Percentiles rank a stretch among this genome's conserved stretches.
phyloP scores from a whole-genome alignment of 2,113 vertebrate genomes.

The Aplodontia rufa region DNA sequence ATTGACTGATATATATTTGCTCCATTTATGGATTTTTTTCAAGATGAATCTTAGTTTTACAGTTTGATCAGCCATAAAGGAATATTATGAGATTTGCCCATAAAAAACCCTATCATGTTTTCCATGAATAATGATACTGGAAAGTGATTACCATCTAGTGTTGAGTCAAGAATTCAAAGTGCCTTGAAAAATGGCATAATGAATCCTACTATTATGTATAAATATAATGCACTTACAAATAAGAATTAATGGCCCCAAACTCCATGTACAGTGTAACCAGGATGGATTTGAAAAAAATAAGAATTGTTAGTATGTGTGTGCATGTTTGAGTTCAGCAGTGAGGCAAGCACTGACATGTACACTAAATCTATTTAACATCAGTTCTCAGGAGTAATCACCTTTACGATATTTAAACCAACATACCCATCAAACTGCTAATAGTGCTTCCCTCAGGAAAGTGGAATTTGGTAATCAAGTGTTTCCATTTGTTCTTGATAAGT shows the following conservation, averaged over 20 bases:
- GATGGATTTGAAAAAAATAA: not conserved
- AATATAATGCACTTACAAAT: too few relatives aligned
- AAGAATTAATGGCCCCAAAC: too few relatives aligned
- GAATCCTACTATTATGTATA: too few relatives aligned
- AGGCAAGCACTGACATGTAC: not conserved
- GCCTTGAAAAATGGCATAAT: too few relatives aligned
- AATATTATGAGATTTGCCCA: not conserved
- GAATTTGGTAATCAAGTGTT: not conserved
- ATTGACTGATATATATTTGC: not conserved
- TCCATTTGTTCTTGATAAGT: not conserved
- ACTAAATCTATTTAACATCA: not conserved
- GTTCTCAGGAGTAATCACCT: not conserved
- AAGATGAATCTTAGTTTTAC: not conserved
- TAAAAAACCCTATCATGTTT: not conserved
- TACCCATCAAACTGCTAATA: not conserved
- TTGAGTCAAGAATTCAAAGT: not conserved
- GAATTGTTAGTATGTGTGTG: not conserved
- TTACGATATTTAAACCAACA: slow-evolving; percentile 6
- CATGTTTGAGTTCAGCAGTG: not conserved
- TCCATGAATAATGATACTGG: not conserved
- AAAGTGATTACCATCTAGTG: not conserved
- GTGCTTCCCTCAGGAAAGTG: not conserved
- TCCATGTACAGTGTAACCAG: not conserved
- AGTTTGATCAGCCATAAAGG: not conserved
- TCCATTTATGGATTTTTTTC: not conserved